Evolutionary conservation across 2,113 vertebrate species (phyloP).

Genomic region (Gallinago undulata): DNA sequence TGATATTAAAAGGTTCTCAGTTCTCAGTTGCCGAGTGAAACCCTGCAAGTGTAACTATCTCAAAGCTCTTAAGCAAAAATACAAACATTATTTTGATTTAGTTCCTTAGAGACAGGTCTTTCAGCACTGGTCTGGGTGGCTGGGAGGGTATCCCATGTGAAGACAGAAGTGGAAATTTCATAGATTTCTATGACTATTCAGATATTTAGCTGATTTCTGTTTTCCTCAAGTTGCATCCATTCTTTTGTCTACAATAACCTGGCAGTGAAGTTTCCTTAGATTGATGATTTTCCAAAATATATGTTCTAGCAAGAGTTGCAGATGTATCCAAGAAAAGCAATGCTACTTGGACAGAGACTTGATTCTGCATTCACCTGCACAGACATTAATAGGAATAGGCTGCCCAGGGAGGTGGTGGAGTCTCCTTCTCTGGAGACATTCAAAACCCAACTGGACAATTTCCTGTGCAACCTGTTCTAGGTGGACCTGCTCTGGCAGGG

Average conservation of each 20-base stretch:
- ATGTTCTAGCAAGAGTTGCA: background rate
- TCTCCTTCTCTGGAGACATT: too few species aligned
- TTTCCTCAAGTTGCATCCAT: background rate
- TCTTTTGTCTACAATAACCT: background rate
- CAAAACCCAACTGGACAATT: too few species aligned
- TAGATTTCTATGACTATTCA: background rate
- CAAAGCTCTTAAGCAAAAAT: background rate
- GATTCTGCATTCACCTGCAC: background rate
- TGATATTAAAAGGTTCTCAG: background rate
- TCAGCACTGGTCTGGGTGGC: background rate
- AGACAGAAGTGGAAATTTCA: background rate
- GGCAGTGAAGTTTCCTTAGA: background rate
- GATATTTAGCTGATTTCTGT: background rate
- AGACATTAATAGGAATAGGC: background rate
- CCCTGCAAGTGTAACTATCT: background rate
- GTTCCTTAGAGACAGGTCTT: background rate
- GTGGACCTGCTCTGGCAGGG: too few species aligned
- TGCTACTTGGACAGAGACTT: background rate
- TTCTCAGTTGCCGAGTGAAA: background rate
- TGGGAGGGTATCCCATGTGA: background rate
- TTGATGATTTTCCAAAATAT: background rate
- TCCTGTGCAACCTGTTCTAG: too few species aligned
- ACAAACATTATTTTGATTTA: background rate
- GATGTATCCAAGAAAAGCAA: background rate
- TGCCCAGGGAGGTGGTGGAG: too few species aligned